Evolutionary conservation across 2,888 invertebrate species (phyloP), one percentile per base, ranked within the genome.

Genomic region (Empis stercorea): DNA sequence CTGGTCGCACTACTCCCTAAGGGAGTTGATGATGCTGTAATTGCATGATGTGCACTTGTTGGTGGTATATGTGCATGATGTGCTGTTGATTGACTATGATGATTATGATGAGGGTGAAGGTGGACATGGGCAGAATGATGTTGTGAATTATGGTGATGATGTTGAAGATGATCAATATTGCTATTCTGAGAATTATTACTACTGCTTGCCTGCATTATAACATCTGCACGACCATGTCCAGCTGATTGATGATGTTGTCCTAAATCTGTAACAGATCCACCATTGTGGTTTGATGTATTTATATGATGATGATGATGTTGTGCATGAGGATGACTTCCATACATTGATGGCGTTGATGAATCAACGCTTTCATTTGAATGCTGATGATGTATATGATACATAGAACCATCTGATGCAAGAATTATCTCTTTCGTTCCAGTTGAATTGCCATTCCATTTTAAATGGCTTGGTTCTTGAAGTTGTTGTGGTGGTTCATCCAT

Each of bases 1-100:
- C 73, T 72, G 68, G 69, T 67, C 61, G 54, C 52, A 50, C 70
- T 69, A 59, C 67, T 67, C 55, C 67, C 70, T 53, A 52, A 39
- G 51, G 52, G 34, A 50, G 52, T 41, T 56, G 56, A 37, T 55
- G 55, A 14, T 40, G 51, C 47, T 30, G 47, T 45, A 23, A 48
- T 47, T 14, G 47, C 36, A 14, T 51, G 49, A 16, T 44, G 44
- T 30, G 45, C 23, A 13, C 3, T 3, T 11, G 45, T 23, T 10
- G 51, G 23, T 44, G 6, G 49, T 36, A 50, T 51, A 39, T 38
- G 45, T 40, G 15, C 34, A 10, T 17, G 38, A 17, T 10, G 38
- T 17, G 17, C 17, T 17, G 17, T 10, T 34, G 17, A 20, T 17
- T 45, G 46, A 40, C 45, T 46, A 11, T 30, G 23, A 34, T 48